Evolutionary conservation across 2,797 vertebrate genomes (phyloP), one percentile per base, ranked within the genome.

Genomic region (Sebastolobus alascanus): DNA sequence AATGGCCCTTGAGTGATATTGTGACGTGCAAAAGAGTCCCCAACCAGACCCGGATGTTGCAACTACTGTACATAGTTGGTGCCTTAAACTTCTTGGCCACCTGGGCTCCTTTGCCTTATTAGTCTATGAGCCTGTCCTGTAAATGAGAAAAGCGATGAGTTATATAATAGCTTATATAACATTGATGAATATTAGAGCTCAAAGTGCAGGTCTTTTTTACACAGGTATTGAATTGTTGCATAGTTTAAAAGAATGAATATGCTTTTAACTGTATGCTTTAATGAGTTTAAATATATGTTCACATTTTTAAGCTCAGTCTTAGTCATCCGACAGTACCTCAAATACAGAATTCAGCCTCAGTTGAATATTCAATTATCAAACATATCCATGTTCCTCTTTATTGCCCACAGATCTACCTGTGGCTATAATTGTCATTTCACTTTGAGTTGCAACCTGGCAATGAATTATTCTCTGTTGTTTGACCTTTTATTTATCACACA

Each of bases 391-490:
- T 66, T 70, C 40, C 18, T 75, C 72, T 75, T 59, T 81, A 67
- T 76, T 74, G 78, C 68, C 43, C 38, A 46, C 37, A 61, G 70
- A 73, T 77, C 74, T 84, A 66, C 76, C 80, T 82, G 65, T 78
- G 71, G 81, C 68, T 82, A 43, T 77, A 82, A 84, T 84, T 83
- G 77, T 79, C 72, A 84, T 79, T 85, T 75, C 68, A 40, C 72
- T 79, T 79, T 75, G 65, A 84, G 35, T 54, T 74, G 52, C 50
- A 46, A 37, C 78, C 76, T 33, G 61, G 22, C 13, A 20, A 55
- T 80, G 38, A 75, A 79, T 80, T 66, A 84, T 69, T 76, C 65
- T 50, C 58, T 43, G 68, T 63, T 22, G 38, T 79, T 77, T 80
- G 77, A 68, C 84, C 81, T 81, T 77, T 80, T 79, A 54, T 73